Evolutionary conservation across 2,113 vertebrate species (phyloP).

Genomic region (Nesogale talazaci): DNA sequence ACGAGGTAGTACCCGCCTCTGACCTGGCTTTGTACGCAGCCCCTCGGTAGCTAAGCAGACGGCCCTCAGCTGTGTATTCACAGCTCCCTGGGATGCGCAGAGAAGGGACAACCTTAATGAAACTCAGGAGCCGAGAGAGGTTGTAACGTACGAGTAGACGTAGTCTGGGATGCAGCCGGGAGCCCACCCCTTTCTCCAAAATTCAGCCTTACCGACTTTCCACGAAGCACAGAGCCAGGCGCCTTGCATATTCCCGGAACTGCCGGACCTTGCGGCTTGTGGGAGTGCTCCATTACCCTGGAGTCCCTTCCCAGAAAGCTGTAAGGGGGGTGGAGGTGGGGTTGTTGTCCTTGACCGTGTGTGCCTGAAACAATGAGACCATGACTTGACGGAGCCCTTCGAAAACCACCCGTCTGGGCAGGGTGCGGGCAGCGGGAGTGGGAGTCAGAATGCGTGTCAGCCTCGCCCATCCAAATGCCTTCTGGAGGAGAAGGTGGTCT

Average conservation of each 20-base stretch:
- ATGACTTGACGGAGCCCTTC: neutral
- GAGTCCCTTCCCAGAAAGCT: constrained; percentile 14
- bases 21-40: neutral
- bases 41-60: neutral
- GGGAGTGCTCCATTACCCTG: neutral
- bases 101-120: neutral
- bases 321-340: neutral
- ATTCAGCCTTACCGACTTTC: neutral
- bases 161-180: neutral
- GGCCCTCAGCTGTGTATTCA: neutral
- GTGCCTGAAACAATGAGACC: too few relatives aligned
- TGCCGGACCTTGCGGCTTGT: neutral
- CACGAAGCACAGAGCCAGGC: neutral
- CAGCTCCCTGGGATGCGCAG: neutral
- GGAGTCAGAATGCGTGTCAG: neutral
- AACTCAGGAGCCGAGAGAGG: neutral
- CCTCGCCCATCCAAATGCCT: neutral
- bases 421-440: neutral
- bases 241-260: neutral
- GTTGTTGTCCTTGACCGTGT: neutral
- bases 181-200: neutral
- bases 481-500: neutral
- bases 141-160: neutral
- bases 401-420: neutral
- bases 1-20: too few relatives aligned